phyloP scores from a whole-genome alignment of 2,888 invertebrate species.

The Leistus spinibarbis region DNA sequence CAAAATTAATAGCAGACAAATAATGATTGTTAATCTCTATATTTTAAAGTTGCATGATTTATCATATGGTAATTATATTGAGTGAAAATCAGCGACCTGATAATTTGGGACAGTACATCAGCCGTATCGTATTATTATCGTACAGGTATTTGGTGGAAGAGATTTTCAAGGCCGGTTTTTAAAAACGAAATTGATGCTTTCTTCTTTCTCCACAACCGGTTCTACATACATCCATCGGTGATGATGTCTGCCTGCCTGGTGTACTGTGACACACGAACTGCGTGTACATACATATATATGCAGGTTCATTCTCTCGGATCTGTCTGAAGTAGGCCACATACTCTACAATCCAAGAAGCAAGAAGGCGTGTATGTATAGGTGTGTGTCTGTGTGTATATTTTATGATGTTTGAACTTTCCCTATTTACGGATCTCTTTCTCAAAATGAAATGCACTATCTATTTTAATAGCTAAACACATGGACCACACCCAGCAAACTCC shows the following conservation, averaged over 20 bases:
- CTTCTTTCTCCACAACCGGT: constrained; percentile 32
- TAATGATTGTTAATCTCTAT: not conserved
- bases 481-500: constrained; percentile 16
- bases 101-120: not conserved
- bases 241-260: constrained; percentile 3
- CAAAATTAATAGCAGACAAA: not conserved
- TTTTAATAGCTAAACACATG: constrained; percentile 9
- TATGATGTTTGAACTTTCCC: constrained; percentile 28
- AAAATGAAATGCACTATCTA: constrained; percentile 21
- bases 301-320: constrained; percentile 5
- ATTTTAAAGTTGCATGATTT: not conserved
- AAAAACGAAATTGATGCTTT: constrained; percentile 34
- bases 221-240: not conserved
- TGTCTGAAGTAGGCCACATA: constrained; percentile 19
- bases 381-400: constrained; percentile 7
- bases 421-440: constrained; percentile 22
- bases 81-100: not conserved
- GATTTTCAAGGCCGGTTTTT: constrained; percentile 18
- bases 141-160: not conserved
- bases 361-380: constrained; percentile 15
- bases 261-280: not conserved
- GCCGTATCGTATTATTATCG: not conserved
- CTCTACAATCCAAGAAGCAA: constrained; percentile 1
- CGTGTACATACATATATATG: not conserved
- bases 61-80: not conserved